Evolutionary conservation across 2,797 vertebrate genomes (phyloP).

Genomic region (Alectoris magna): DNA sequence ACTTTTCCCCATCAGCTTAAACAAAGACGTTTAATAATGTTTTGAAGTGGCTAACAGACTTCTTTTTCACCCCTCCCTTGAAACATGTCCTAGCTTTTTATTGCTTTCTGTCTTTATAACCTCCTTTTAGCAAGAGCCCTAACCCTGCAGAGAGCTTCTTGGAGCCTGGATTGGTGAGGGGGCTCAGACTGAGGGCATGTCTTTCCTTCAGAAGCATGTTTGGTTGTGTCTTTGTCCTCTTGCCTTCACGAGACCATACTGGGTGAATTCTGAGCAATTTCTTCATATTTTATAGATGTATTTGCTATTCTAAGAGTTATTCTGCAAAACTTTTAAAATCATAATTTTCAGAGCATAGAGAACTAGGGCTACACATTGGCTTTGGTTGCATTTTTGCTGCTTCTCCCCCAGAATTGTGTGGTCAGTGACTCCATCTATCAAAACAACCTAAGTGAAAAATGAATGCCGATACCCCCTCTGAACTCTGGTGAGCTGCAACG

Average conservation of each 20-base stretch:
- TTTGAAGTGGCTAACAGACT: not conserved
- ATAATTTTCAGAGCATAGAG: not conserved
- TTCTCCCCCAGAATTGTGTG: fast-evolving
- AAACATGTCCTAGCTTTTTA: too few species aligned
- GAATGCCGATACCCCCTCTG: not conserved
- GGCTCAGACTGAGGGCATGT: not conserved
- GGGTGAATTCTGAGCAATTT: not conserved
- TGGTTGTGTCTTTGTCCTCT: not conserved
- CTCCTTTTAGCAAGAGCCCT: not conserved
- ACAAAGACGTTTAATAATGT: not conserved
- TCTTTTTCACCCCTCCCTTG: too few species aligned
- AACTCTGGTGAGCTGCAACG: not conserved
- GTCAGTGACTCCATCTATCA: not conserved
- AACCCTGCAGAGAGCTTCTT: not conserved
- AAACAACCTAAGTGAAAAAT: not conserved
- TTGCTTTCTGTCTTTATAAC: not conserved
- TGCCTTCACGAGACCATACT: not conserved
- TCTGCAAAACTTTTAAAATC: not conserved
- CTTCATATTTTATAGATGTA: not conserved
- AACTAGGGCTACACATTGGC: fast-evolving
- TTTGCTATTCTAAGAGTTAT: fast-evolving
- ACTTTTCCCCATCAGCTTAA: not conserved
- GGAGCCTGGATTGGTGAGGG: not conserved
- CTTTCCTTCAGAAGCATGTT: fast-evolving
- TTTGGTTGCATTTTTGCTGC: not conserved